Evolutionary conservation across 2,113 vertebrate species (phyloP).

Genomic region (Bos indicus): DNA sequence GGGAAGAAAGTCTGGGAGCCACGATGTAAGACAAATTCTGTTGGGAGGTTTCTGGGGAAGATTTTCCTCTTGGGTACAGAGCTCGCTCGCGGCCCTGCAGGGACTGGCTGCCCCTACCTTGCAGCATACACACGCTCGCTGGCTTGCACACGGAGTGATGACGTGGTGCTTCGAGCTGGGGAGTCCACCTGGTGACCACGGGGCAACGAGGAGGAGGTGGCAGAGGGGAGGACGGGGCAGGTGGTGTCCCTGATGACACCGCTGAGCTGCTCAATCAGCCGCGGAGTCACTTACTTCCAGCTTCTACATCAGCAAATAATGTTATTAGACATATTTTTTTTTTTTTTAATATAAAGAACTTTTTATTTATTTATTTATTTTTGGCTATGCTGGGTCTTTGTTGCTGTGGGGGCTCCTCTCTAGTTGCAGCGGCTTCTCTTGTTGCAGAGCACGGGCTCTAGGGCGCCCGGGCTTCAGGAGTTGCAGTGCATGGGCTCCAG

Average conservation of each 20-base stretch:
- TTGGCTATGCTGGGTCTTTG: background rate
- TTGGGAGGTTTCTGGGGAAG: background rate
- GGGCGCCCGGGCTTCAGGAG: background rate
- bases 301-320: background rate
- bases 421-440: background rate
- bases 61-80: background rate
- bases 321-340: background rate
- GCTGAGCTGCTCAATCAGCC: background rate
- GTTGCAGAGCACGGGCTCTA: background rate
- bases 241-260: background rate
- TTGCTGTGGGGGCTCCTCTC: background rate
- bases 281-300: background rate
- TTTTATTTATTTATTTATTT: background rate
- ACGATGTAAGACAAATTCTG: background rate
- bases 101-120: too few relatives aligned
- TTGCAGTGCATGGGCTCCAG: fast-evolving
- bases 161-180: background rate
- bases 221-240: background rate
- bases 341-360: background rate
- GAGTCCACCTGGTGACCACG: background rate
- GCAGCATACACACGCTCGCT: background rate
- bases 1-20: background rate
- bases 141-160: background rate
- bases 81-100: background rate
- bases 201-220: background rate